Evolutionary conservation across 2,888 invertebrate species (phyloP).

Genomic region (Creontiades dilutus): DNA sequence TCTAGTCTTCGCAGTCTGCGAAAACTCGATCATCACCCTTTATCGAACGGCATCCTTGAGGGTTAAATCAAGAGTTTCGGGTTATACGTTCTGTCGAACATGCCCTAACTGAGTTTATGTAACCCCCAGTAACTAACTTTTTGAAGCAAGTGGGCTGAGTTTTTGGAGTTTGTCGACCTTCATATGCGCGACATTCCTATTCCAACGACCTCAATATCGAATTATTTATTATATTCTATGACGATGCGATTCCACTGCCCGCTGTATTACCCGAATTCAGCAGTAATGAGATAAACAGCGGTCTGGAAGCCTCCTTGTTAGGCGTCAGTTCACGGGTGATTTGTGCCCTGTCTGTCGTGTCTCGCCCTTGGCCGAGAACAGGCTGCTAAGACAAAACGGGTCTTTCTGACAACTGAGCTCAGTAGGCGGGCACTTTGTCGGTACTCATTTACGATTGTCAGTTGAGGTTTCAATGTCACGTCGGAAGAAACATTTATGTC

Average conservation of each 20-base stretch:
- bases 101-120: too few relatives aligned
- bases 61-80: too few relatives aligned
- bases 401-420: background rate
- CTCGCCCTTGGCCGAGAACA: background rate
- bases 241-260: background rate
- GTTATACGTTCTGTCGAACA: too few relatives aligned
- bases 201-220: background rate
- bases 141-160: too few relatives aligned
- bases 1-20: too few relatives aligned
- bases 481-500: too few relatives aligned
- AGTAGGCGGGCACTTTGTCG: background rate
- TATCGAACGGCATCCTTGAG: too few relatives aligned
- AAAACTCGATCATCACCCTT: too few relatives aligned
- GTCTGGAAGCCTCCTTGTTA: background rate
- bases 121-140: too few relatives aligned
- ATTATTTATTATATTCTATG: conserved; percentile 1
- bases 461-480: background rate
- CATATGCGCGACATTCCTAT: too few relatives aligned
- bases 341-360: conserved; percentile 3
- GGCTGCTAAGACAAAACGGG: background rate
- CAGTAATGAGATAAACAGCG: background rate
- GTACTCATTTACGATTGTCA: background rate
- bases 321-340: background rate
- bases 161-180: background rate
- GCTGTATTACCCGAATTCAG: too few relatives aligned